These are phyloP conservation scores for Cantharis nigra DNA, from an alignment of 2,888 invertebrate species.

Conservation along the genomic window DNA sequence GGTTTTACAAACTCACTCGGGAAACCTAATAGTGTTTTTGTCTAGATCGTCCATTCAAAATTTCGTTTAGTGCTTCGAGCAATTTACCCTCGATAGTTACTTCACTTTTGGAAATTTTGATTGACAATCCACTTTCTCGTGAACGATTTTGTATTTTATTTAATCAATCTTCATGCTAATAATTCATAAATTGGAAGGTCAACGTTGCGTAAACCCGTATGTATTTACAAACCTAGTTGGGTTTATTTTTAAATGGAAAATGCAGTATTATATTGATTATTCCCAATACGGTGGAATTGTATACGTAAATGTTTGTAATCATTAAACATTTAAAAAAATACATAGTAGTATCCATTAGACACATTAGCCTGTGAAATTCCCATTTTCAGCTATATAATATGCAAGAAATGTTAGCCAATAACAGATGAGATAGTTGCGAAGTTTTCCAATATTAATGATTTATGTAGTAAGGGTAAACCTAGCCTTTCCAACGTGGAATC, in stretches of 20 bases:
- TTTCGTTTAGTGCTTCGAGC: neutral
- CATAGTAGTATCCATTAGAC: neutral
- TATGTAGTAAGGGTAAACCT: neutral
- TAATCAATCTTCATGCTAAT: neutral
- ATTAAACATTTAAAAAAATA: neutral
- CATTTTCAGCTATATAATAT: neutral
- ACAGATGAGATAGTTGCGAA: neutral
- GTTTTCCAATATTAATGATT: neutral
- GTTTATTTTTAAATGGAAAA: neutral
- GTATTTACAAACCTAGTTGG: neutral
- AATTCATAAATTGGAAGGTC: neutral
- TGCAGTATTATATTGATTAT: neutral
- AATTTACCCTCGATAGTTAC: neutral
- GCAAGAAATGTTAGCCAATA: neutral
- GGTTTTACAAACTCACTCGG: neutral
- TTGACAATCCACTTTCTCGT: neutral
- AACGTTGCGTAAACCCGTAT: neutral
- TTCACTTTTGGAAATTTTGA: neutral
- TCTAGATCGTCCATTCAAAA: neutral
- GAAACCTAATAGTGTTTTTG: neutral
- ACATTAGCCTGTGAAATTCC: neutral
- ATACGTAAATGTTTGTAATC: neutral
- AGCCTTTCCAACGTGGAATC: neutral
- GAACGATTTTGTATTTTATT: neutral
- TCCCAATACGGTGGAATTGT: too few species aligned